Conservation (phyloP, 1,140 invertebrate genomes). For the Linepithema humile region DNA sequence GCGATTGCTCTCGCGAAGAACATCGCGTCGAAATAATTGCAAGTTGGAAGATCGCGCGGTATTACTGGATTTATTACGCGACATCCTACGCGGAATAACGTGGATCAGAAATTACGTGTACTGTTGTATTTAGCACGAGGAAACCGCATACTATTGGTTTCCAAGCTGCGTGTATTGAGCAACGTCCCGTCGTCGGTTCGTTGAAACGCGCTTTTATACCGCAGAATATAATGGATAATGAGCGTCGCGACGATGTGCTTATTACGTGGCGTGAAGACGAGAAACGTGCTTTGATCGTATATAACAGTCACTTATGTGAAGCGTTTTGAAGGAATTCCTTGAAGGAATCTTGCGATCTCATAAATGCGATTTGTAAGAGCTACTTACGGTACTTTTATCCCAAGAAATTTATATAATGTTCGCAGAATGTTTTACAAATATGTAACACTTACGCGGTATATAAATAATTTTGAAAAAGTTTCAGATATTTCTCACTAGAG, state of each 20-base stretch:
- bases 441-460: too few species aligned
- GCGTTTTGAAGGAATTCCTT: too few species aligned
- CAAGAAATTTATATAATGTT: background rate
- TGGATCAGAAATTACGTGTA: slow-evolving; percentile 8
- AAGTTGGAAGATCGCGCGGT: background rate
- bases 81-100: background rate
- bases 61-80: background rate
- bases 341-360: background rate
- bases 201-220: slow-evolving; percentile 1
- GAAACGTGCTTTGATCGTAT: background rate
- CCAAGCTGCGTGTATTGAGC: slow-evolving; percentile 21
- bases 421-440: background rate
- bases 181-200: slow-evolving; percentile 10
- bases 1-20: background rate
- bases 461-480: too few species aligned
- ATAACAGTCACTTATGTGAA: background rate
- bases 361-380: background rate
- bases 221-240: slow-evolving; percentile 34
- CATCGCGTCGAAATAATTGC: background rate
- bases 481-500: too few species aligned
- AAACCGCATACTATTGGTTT: slow-evolving; percentile 37
- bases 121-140: slow-evolving; percentile 28
- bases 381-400: background rate
- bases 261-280: background rate
- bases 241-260: background rate